Evolutionary conservation across 2,797 vertebrate genomes (phyloP), one percentile per base, ranked within the genome.

Genomic region (Phoebastria nigripes): DNA sequence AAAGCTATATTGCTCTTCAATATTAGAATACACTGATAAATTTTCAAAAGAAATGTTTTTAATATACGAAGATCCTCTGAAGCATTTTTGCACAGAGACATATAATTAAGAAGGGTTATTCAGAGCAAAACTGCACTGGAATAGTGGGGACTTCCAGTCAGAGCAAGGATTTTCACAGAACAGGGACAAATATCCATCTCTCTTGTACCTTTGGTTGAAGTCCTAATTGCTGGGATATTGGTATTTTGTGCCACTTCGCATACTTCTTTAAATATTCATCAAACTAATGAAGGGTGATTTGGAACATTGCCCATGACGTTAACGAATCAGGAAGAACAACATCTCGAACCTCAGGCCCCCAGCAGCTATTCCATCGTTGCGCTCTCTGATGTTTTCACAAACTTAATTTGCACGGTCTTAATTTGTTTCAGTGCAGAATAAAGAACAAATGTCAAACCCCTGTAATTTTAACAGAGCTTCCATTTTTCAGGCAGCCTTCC

Each of bases 381-480:
- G 4, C 35, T 35, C 76, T 76, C 88, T 90, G 77, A 82, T 94
- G 90, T 94, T 94, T 86, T 84, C 92, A 90, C 83, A 82, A 93
- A 92, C 82, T 72, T 92, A n/a, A 92, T 95, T 95, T 96, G 83
- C 80, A 89, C 2, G 2, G 49, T 82, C 49, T 62, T 83, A 74
- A 84, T 83, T 88, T 88, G 56, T 51, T 90, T 76, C 88, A 33
- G 26, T 49, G 33, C 29, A 81, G 82, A 81, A 81, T 58, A 71
- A 90, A 96, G 76, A 90, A 71, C 29, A 85, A 93, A 89, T 70
- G 74, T 62, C 82, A 79, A 91, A 42, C 1, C 15, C 8, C 17
- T 69, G 29, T 39, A 58, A 62, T 72, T 93, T 83, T 58, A 81
- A 42, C 11, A 67, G 37, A 67, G 28, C 15, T 90, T 54, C 65